Conservation (phyloP, 2,113 vertebrate species). For the Microcebus jonahi region DNA sequence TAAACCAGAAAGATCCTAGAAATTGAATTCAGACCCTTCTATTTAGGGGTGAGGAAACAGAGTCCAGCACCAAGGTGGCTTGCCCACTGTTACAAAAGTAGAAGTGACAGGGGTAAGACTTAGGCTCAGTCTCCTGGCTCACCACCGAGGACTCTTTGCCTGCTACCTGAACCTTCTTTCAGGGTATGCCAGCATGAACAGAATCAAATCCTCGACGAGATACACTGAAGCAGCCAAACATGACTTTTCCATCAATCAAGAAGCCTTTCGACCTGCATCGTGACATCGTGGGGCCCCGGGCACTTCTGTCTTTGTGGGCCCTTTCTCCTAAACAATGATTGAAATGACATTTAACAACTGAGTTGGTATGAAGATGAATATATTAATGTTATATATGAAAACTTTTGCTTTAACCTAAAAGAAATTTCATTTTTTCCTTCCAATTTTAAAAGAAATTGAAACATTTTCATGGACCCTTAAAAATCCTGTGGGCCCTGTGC, state of each 20-base stretch:
- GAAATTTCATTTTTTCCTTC: background rate
- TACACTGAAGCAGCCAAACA: background rate
- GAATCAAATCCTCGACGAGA: background rate
- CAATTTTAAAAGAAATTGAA: constrained; percentile 39
- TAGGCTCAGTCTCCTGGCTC: background rate
- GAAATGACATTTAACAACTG: constrained; percentile 4
- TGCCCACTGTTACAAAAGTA: background rate
- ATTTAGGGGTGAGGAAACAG: background rate
- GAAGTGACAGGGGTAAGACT: background rate
- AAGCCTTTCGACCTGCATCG: background rate
- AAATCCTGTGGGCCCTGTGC: background rate
- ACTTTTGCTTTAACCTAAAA: constrained; percentile 15
- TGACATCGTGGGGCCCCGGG: background rate
- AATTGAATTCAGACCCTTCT: background rate
- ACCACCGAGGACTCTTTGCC: background rate
- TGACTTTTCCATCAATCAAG: background rate
- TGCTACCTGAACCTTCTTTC: background rate
- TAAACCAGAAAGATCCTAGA: background rate
- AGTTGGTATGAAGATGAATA: background rate
- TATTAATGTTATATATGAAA: background rate
- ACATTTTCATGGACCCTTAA: background rate
- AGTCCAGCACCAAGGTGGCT: background rate
- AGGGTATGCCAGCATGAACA: background rate
- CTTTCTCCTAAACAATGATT: background rate
- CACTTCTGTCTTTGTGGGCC: background rate